Conservation (phyloP, 2,888 invertebrate species). For the Crematogaster levior region DNA sequence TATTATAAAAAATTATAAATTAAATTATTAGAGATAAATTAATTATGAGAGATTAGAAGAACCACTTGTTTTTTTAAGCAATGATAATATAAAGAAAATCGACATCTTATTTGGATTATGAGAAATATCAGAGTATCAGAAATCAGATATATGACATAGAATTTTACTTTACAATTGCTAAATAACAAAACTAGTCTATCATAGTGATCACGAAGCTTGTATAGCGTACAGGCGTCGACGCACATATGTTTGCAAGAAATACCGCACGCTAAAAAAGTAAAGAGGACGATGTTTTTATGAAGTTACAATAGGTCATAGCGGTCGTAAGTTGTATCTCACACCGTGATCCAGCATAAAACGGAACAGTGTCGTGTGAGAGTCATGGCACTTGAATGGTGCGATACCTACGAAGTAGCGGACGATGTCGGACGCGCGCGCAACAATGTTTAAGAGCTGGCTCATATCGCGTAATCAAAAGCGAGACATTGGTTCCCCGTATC, state of each 20-base stretch:
- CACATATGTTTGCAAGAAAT: slow-evolving; percentile 15
- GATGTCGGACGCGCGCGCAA: slow-evolving; percentile 42
- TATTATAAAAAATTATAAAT: no score
- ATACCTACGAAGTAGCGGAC: slow-evolving; percentile 51
- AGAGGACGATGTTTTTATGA: slow-evolving; percentile 37
- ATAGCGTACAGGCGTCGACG: slow-evolving; percentile 12
- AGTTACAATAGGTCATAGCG: slow-evolving; percentile 61
- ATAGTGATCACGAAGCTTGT: not conserved
- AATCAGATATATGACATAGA: not conserved
- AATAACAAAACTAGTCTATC: not conserved
- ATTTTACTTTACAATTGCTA: not conserved
- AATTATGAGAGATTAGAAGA: no score
- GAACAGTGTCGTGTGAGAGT: slow-evolving; percentile 63
- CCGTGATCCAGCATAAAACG: slow-evolving; percentile 56
- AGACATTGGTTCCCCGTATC: slow-evolving; percentile 69
- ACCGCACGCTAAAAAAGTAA: slow-evolving; percentile 13
- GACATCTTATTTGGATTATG: not conserved
- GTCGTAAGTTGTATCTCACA: slow-evolving; percentile 53
- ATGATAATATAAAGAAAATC: not conserved
- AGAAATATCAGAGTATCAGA: not conserved
- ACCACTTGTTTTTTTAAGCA: not conserved
- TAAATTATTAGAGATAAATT: no score
- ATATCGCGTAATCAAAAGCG: slow-evolving; percentile 73
- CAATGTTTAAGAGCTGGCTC: slow-evolving; percentile 64
- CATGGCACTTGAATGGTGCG: slow-evolving; percentile 59